Conservation (phyloP, 1,140 invertebrate species). For the Caenorhabditis latens region DNA sequence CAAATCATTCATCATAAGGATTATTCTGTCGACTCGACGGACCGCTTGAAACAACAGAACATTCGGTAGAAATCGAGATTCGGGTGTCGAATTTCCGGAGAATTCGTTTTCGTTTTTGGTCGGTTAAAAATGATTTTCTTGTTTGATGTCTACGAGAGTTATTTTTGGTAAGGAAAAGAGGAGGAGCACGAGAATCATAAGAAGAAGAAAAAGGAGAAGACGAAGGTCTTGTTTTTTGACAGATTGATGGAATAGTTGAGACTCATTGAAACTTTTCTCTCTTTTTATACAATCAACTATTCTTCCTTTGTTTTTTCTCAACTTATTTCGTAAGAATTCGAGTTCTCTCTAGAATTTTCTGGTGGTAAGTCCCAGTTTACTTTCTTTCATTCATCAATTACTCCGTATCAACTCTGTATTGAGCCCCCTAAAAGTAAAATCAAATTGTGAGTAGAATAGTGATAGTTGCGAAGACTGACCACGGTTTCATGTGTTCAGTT, state of each 20-base stretch:
- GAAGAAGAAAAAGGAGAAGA: background rate
- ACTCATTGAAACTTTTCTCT: slow-evolving; percentile 37
- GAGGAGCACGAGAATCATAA: slow-evolving; percentile 20
- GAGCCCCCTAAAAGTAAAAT: too few relatives aligned
- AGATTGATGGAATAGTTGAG: slow-evolving; percentile 48
- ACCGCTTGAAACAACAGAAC: background rate
- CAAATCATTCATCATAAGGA: slow-evolving; percentile 29
- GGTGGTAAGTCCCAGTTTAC: too few relatives aligned
- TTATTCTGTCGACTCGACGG: background rate
- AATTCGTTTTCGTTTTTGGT: slow-evolving; percentile 42
- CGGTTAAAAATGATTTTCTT: slow-evolving; percentile 47
- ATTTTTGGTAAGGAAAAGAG: slow-evolving; percentile 35
- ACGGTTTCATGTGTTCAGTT: too few relatives aligned
- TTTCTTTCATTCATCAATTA: too few relatives aligned
- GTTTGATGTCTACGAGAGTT: slow-evolving; percentile 36
- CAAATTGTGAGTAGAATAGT: too few relatives aligned
- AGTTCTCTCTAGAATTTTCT: too few relatives aligned
- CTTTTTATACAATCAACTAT: background rate
- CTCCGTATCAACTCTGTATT: too few relatives aligned
- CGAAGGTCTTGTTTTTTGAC: slow-evolving; percentile 11
- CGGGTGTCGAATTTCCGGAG: slow-evolving; percentile 35
- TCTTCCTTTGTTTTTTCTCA: background rate
- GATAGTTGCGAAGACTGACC: too few relatives aligned
- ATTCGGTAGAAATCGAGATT: slow-evolving; percentile 17
- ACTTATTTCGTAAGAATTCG: too few relatives aligned